Conservation (phyloP, 2,113 vertebrate species). For the Mesocricetus auratus region DNA sequence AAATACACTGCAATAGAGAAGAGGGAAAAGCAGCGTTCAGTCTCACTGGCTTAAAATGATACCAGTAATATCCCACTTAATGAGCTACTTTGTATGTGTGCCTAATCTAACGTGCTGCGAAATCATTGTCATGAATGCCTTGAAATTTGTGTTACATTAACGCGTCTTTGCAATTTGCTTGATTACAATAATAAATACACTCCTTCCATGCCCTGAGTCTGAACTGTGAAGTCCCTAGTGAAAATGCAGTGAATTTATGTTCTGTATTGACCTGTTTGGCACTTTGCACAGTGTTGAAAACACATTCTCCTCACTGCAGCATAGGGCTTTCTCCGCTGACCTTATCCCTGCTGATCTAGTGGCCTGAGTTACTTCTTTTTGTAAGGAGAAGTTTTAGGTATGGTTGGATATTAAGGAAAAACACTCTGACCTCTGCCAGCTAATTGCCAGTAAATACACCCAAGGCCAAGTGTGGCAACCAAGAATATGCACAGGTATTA, state of each 20-base stretch:
- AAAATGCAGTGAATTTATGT: slow-evolving; percentile 15
- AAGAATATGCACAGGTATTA: neutral
- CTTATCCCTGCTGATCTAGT: neutral
- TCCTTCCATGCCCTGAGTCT: neutral
- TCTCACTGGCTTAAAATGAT: slow-evolving; percentile 15
- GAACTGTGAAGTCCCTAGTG: slow-evolving; percentile 20
- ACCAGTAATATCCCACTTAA: slow-evolving; percentile 22
- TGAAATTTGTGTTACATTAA: slow-evolving; percentile 43
- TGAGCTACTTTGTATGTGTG: slow-evolving; percentile 8
- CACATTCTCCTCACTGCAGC: neutral
- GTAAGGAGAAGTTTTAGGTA: neutral
- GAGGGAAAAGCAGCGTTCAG: neutral
- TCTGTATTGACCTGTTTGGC: neutral
- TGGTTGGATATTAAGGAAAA: neutral
- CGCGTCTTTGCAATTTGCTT: slow-evolving; percentile 51
- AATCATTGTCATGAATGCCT: neutral
- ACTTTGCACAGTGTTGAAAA: neutral
- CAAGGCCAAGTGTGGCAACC: neutral
- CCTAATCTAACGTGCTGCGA: slow-evolving; percentile 31
- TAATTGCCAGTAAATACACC: neutral
- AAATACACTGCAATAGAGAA: neutral
- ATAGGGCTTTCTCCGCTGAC: neutral
- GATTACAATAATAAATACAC: slow-evolving; percentile 37
- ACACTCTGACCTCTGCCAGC: neutral
- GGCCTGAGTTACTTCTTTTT: too few relatives aligned